A percentile compares a stretch with the other conserved stretches of the same genome.
Conservation (phyloP, 2,888 invertebrate species). For the Lasioglossum pauxillum region DNA sequence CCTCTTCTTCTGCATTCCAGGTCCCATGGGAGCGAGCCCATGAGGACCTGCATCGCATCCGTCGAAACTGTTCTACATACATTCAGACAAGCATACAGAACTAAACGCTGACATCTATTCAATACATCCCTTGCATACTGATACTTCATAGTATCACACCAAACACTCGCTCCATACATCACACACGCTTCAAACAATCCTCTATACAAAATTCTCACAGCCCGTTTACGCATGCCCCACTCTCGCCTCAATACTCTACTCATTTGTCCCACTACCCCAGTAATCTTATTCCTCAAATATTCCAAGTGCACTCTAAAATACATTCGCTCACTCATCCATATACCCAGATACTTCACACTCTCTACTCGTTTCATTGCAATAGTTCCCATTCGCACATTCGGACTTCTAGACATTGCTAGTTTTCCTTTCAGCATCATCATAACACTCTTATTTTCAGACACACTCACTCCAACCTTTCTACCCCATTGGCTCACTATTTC, state of each 20-base stretch:
- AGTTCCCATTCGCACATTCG: not conserved
- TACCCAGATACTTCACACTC: slow-evolving; percentile 1
- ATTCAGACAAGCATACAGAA: too few species aligned
- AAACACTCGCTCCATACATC: not conserved
- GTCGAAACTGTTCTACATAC: too few species aligned
- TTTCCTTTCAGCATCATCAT: not conserved
- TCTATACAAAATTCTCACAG: not conserved
- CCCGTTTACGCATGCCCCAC: not conserved
- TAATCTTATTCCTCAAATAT: not conserved
- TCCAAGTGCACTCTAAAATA: not conserved
- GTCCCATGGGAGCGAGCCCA: too few species aligned
- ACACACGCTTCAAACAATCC: not conserved
- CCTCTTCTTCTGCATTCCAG: too few species aligned
- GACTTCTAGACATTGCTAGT: not conserved
- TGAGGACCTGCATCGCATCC: too few species aligned
- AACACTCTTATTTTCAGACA: not conserved
- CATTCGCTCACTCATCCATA: slow-evolving; percentile 12
- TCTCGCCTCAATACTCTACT: not conserved
- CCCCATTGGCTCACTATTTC: slow-evolving; percentile 9
- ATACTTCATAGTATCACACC: too few species aligned
- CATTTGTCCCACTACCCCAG: slow-evolving; percentile 3
- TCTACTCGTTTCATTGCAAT: not conserved
- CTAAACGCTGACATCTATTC: too few species aligned
- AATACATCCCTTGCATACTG: too few species aligned
- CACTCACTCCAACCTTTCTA: not conserved